Base-by-base conservation (phyloP, 2,113 vertebrate genomes). In the Eudyptes chrysolophus region DNA sequence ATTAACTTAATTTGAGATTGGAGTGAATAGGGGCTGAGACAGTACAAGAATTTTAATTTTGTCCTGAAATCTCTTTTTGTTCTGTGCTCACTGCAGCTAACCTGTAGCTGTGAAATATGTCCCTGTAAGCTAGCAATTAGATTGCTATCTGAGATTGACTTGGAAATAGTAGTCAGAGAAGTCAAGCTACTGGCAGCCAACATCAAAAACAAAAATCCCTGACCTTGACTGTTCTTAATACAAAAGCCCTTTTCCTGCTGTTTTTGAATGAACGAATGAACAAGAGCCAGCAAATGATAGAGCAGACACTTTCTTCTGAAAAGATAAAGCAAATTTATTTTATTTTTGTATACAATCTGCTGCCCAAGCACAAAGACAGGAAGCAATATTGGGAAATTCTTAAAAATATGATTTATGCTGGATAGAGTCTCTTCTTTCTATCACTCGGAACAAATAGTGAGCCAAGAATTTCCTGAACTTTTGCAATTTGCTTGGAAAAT, bases 211-310 rank as follows among this genome's bases (percentile, higher is more conserved):
- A 93, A 94, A 88, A 93, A 76, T 83, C 66, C 42, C 78, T 87
- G 95, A 86, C 92, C 97, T 97, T 97, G 95, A 87, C 87, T 84
- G 71, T 75, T 94, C 60, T 79, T 85, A 89, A 54, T 49, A 96
- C 94, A 96, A 95, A 96, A 89, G 77, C 38, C 26, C 22, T 91
- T 96, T 98, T 97, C 94, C 96, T 97, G 87, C 72, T 97, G 96
- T 84, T 97, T 97, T 96, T 55, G 70, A 84, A 64, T 69, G 68
- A 93, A 94, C 7, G 12, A 89, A 65, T 0, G 0, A 93, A 85
- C 2, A 1, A 90, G 38, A 93, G 83, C 83, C 84, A 94, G 78
- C 19, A 82, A 95, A 92, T 87, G 36, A 70, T 92, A 91, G 30
- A 75, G 88, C 42, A 94, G 84, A 91, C 64, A 71, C 88, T 93